Conservation (phyloP, 1,140 invertebrate genomes). For the Drosophila prosaltans region DNA sequence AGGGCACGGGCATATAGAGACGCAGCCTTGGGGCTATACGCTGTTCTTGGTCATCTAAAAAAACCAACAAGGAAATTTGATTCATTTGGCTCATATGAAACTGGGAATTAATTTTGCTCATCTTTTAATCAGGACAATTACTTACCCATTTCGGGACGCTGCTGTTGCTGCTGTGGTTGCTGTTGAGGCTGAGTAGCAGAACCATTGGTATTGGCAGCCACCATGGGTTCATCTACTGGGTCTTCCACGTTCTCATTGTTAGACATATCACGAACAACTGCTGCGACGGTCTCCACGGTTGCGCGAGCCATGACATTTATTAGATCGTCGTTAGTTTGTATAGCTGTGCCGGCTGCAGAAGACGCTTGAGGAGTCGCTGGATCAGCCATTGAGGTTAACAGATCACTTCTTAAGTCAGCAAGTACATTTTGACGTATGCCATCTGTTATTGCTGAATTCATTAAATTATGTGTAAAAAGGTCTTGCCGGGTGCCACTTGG, state of each 20-base stretch:
- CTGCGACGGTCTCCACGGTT: slow-evolving; percentile 50
- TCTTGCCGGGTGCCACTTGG: neutral
- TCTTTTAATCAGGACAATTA: neutral
- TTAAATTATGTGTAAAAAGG: neutral
- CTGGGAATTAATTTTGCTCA: neutral
- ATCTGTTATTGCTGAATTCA: neutral
- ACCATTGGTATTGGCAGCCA: slow-evolving; percentile 33
- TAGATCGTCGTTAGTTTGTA: neutral
- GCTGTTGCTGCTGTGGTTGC: slow-evolving; percentile 22
- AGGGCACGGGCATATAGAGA: slow-evolving; percentile 62
- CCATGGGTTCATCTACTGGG: slow-evolving; percentile 72
- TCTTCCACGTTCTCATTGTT: slow-evolving; percentile 51
- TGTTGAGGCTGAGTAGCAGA: slow-evolving; percentile 11
- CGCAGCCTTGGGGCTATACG: slow-evolving; percentile 57
- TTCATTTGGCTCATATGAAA: neutral
- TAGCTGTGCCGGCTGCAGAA: slow-evolving; percentile 55
- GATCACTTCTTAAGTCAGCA: too few species aligned
- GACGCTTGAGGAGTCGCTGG: neutral
- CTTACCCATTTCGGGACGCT: slow-evolving; percentile 49
- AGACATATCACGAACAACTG: slow-evolving; percentile 21
- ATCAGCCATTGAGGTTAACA: too few species aligned
- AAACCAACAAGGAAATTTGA: slow-evolving; percentile 31
- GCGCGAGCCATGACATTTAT: slow-evolving; percentile 10
- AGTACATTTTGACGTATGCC: too few species aligned
- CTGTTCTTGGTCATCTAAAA: slow-evolving; percentile 60